Percentiles rank a stretch among this genome's conserved stretches.
phyloP scores from a whole-genome alignment of 2,888 invertebrate species.

The Amphipyra berbera region DNA sequence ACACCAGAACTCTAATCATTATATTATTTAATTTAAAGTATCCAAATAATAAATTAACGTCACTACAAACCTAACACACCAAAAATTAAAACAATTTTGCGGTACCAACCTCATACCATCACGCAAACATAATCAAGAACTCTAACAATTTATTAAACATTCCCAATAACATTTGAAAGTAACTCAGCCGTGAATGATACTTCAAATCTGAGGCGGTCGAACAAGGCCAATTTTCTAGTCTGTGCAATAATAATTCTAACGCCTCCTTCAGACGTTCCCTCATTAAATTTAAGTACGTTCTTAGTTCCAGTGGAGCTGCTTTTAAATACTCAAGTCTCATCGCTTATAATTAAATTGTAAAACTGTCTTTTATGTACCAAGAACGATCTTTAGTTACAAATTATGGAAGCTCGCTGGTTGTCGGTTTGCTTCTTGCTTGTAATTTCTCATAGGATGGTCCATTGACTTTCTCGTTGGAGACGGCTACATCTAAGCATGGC shows the following conservation, averaged over 20 bases:
- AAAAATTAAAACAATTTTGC: conserved; percentile 2
- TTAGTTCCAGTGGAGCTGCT: conserved; percentile 67
- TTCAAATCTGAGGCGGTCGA: conserved; percentile 43
- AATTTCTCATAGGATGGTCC: conserved; percentile 19
- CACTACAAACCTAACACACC: neutral
- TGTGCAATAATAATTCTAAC: conserved; percentile 59
- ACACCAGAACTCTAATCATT: too few species aligned
- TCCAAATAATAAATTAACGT: too few species aligned
- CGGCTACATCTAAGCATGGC: neutral
- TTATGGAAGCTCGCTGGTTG: conserved; percentile 20
- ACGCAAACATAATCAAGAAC: conserved; percentile 35
- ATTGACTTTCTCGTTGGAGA: conserved; percentile 15
- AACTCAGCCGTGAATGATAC: conserved; percentile 41
- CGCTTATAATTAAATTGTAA: conserved; percentile 66
- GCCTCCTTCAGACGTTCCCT: conserved; percentile 62
- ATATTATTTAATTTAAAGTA: neutral
- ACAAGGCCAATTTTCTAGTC: conserved; percentile 62
- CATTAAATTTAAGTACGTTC: conserved; percentile 68
- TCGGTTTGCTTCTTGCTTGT: conserved; percentile 14
- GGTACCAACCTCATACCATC: conserved; percentile 3
- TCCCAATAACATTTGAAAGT: conserved; percentile 30
- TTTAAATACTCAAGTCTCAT: conserved; percentile 65
- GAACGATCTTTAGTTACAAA: conserved; percentile 52
- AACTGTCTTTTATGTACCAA: conserved; percentile 58
- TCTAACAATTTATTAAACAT: conserved; percentile 32